Evolutionary conservation across 2,888 invertebrate species (phyloP), one percentile per base, ranked within the genome.

Genomic region (Heteropelma amictum): DNA sequence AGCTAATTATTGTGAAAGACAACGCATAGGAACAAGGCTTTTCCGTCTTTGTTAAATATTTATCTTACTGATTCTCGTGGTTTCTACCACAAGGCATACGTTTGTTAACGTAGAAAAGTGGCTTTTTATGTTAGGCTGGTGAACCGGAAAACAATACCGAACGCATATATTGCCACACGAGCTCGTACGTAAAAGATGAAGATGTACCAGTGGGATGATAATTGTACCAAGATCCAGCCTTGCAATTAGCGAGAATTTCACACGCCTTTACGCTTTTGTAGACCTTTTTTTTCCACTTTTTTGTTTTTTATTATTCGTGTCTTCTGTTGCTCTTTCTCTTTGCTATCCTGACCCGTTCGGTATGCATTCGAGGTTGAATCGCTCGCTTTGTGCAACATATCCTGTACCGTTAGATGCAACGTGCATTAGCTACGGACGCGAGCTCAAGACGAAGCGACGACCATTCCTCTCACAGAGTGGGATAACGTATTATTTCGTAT

Each of bases 391-490:
- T 56, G 26, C 56, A 56, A 40, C 38, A 56, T 35, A 40, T 23
- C n/a, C 26, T 26, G 38, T 56, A 26, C 56, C 56, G 56, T 56
- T 56, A 40, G 58, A 42, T 58, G 40, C 40, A 42, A 28, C 58
- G n/a, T 40, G 14, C 56, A n/a, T 42, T 40, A 17, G 26, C 56
- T 3, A n/a, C 45, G 45, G 10, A 45, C n/a, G 21, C 45, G 21
- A 45, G 21, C 56, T 10, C 40, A 26, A 3, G 28, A 4, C 30
- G 26, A 42, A 58, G 26, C 40, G 54, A 35, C n/a, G 21, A 54
- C 21, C 54, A 35, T 19, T 10, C 35, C 54, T 54, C 12, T 54
- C 21, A 30, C 2, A n/a, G n/a, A n/a, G n/a, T 21, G 21, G 33
- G 17, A 35, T 19, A 33, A 21, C 54, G 12, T 35, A 19, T 54